Evolutionary conservation across 2,888 invertebrate genomes (phyloP), one percentile per base, ranked within the genome.

Genomic region (Drosophila acutilabella): DNA sequence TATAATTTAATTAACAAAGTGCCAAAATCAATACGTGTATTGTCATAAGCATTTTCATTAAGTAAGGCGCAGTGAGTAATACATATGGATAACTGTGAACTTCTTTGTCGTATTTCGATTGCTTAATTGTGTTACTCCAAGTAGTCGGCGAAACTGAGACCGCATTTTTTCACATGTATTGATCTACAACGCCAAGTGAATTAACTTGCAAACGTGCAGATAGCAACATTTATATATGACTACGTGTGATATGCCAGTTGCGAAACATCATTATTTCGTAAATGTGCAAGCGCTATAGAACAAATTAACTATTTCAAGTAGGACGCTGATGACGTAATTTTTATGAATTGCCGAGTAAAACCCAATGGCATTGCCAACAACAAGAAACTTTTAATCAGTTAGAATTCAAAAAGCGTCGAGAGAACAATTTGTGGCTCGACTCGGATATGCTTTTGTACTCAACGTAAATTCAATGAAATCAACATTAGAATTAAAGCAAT

Each of bases 271-370:
- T 10, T 11, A 8, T 16, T 36, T 20, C 38, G 26, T 18, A 18
- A 8, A 52, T 64, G 36, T 18, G 18, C 26, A 14, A 64, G 48
- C 16, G 38, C 61, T 59, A 26, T 33, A 36, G 14, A 36, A 41
- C 44, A 58, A 66, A 65, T 50, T 50, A 30, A 70, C 44, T 60
- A 41, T 44, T 61, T 66, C 76, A 77, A 83, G 68, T 89, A 78
- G 89, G 88, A 80, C 89, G 88, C 89, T 83, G 85, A 89, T 85
- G 85, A 85, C 85, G 85, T 85, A 85, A 85, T 89, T 74, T 30
- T 68, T 56, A 58, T 64, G 64, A 66, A 56, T 54, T 51, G 61
- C 48, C 71, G 44, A 87, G 64, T 62, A 64, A 74, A 81, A 81
- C 66, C 36, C 42, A 20, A 20, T 45, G 40, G 81, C 71, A 62